Evolutionary conservation across 2,888 invertebrate species (phyloP), one percentile per base, ranked within the genome.

Genomic region (Cephalotes varians): DNA sequence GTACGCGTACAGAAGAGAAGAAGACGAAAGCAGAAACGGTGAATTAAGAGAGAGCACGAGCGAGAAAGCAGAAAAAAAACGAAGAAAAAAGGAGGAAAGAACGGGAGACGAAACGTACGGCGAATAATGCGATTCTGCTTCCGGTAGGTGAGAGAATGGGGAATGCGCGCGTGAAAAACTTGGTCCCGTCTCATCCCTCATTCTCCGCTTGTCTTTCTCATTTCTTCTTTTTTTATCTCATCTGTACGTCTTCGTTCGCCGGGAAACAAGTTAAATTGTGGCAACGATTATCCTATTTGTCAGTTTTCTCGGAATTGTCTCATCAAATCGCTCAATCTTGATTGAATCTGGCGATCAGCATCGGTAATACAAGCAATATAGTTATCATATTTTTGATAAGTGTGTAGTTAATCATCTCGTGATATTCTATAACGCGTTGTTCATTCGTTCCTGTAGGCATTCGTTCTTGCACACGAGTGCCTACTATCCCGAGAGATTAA

Each of bases 101-200:
- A 62, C 1, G 60, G 37, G 12, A 44, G 62, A 69, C 73, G 76
- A 86, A 89, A 86, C 84, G 85, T 87, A 89, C 85, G 86, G 81
- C 54, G 88, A 87, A 90, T 90, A 90, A 90, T 90, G 88, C 84
- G 85, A 90, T 90, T 90, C 84, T 84, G 82, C 73, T 88, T 83
- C 76, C 83, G 84, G 31, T 44, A 15, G 44, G 21, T 44, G 58
- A 28, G n/a, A 34, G 60, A 31, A n/a, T 15, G 18, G 7, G 49
- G 9, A 47, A 18, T 12, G 62, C 56, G 89, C 81, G 86, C 83
- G 76, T 82, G 88, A 88, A 88, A 89, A 89, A 89, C 85, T 88
- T 89, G 80, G 64, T 54, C 74, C 74, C 72, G 56, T 74, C 82
- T 82, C 81, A 87, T 88, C 86, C 85, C 86, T 89, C 85, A 82